Base-by-base conservation (phyloP, 2,797 vertebrate species). In the Myotis pilosus region DNA sequence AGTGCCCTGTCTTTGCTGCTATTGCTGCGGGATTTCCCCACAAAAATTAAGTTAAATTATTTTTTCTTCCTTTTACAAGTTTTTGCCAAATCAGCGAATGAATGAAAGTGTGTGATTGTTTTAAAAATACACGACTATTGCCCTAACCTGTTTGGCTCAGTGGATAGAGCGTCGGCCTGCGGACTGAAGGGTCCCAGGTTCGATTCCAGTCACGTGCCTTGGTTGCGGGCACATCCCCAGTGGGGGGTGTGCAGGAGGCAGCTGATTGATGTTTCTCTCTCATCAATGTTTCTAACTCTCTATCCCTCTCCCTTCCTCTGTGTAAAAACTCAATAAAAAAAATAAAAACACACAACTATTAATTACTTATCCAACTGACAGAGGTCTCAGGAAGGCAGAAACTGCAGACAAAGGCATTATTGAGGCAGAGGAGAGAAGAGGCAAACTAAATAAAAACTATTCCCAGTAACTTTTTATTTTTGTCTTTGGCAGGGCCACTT, bases 81-180 rank as follows among this genome's bases (percentile, higher is more conserved):
- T 89, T 94, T 90, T 66, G 16, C 36, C 44, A 55, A 76, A 47
- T 53, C n/a, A 74, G 71, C 66, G 76, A 92, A 95, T 90, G 36
- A 91, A 83, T 71, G 19, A 93, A 79, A 86, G 8, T 71, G 66
- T 55, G 49, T 92, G 13, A 53, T 30, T 83, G 17, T 66, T 94
- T 89, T 55, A 68, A 83, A 95, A 28, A n/a, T 8, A 88, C 8
- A 28, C 0, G 8, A 8, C 38, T 90, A 1, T 69, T 36, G 38
- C 38, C 5, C 5, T 38, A 38, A 38, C 38, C 38, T 38, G 38
- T 38, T 38, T 38, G 5, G 38, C 38, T 38, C 38, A 38, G 38
- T 38, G 38, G 38, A 38, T 38, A 38, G 38, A 38, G 38, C 38
- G 6, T 38, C 38, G 38, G 38, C 38, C 38, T 38, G 6, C 5